These are phyloP conservation scores for Lycodopsis pacificus DNA, from an alignment of 2,797 vertebrate genomes.

Conservation along the genomic window DNA sequence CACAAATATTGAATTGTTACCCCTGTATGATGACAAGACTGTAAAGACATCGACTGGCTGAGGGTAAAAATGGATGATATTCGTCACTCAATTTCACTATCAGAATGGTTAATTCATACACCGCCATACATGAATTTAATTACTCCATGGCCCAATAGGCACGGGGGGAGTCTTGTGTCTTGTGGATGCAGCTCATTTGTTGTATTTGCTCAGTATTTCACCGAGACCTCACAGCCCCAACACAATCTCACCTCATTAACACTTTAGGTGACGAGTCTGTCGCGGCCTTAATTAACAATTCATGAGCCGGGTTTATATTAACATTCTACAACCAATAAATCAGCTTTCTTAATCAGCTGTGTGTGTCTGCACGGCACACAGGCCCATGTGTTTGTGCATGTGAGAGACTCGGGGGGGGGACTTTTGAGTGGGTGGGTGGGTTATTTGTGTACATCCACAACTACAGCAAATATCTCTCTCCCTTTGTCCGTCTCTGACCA, in stretches of 20 bases:
- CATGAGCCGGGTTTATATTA: slow-evolving; percentile 85
- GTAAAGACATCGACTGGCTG: slow-evolving; percentile 14
- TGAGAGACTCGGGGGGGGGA: slow-evolving; percentile 22
- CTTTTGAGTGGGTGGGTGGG: slow-evolving; percentile 19
- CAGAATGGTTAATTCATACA: slow-evolving; percentile 60
- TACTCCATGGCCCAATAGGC: slow-evolving; percentile 45
- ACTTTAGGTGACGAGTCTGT: slow-evolving; percentile 85
- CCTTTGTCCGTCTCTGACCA: slow-evolving; percentile 57
- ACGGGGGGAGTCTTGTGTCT: slow-evolving; percentile 11
- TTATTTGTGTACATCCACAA: slow-evolving; percentile 55
- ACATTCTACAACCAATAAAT: slow-evolving; percentile 88
- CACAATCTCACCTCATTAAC: slow-evolving; percentile 86
- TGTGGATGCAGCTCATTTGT: slow-evolving; percentile 75
- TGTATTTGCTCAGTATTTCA: slow-evolving; percentile 78
- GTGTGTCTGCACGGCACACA: slow-evolving; percentile 40
- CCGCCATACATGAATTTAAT: slow-evolving; percentile 73
- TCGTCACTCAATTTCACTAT: slow-evolving; percentile 54
- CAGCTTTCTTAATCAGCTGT: slow-evolving; percentile 72
- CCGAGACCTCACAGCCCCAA: slow-evolving; percentile 72
- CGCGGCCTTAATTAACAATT: slow-evolving; percentile 85
- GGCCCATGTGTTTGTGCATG: slow-evolving; percentile 32
- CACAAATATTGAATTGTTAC: neutral
- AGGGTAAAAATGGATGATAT: slow-evolving; percentile 45
- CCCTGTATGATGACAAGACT: neutral
- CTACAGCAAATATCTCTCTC: slow-evolving; percentile 21